Evolutionary conservation across 2,888 invertebrate genomes (phyloP).

Genomic region (Thecophora atra): DNA sequence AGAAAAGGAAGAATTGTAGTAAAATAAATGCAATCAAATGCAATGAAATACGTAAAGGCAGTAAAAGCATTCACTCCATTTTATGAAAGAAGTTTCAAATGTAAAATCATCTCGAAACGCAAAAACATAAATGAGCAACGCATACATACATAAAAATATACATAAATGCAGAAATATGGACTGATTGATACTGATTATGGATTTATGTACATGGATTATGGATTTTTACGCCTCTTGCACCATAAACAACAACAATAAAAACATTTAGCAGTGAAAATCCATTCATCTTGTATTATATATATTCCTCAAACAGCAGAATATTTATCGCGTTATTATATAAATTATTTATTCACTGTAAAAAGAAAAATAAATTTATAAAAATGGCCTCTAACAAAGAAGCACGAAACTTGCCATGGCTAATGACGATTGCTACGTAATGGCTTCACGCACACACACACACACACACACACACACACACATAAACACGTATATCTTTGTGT

Average conservation of each 20-base stretch:
- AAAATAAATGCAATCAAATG: too few relatives aligned
- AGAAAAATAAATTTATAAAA: background rate
- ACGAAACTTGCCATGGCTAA: slow-evolving; percentile 44
- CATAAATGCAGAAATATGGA: too few relatives aligned
- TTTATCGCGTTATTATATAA: background rate
- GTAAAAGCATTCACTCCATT: too few relatives aligned
- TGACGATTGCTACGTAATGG: slow-evolving; percentile 35
- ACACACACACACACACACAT: background rate
- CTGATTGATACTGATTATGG: too few relatives aligned
- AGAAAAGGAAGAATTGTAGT: too few relatives aligned
- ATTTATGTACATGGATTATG: too few relatives aligned
- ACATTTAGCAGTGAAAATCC: background rate
- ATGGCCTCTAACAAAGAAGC: slow-evolving; percentile 19
- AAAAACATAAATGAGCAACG: too few relatives aligned
- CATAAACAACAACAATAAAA: background rate
- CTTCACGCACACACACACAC: background rate
- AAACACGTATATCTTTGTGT: background rate
- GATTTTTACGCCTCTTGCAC: background rate
- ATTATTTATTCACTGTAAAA: background rate
- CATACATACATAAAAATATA: too few relatives aligned
- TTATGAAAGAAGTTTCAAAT: too few relatives aligned
- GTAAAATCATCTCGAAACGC: too few relatives aligned
- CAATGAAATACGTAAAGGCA: too few relatives aligned
- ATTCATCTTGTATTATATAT: background rate
- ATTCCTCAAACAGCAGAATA: background rate